Conservation (phyloP, 2,888 invertebrate species). For the Hyles lineata region DNA sequence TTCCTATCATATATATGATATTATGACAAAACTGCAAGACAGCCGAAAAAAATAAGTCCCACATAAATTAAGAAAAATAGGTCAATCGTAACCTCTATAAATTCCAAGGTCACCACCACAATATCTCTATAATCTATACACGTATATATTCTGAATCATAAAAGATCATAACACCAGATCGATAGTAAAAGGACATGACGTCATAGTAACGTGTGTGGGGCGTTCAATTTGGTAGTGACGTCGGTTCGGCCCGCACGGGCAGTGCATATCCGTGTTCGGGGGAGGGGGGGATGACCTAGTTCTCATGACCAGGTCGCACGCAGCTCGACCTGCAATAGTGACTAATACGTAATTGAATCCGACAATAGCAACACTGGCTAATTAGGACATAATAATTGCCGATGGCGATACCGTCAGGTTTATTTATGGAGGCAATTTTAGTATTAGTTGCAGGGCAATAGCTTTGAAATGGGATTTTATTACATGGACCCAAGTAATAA, state of each 20-base stretch:
- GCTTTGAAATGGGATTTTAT: too few species aligned
- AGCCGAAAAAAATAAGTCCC: neutral
- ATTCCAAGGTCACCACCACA: neutral
- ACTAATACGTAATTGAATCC: constrained; percentile 26
- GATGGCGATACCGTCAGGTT: neutral
- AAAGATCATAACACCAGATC: neutral
- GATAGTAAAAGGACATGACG: constrained; percentile 9
- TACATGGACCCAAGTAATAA: too few species aligned
- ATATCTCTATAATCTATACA: too few species aligned
- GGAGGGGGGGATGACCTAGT: constrained; percentile 63
- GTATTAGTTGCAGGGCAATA: too few species aligned
- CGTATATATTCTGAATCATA: neutral
- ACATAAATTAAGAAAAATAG: neutral
- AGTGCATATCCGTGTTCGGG: constrained; percentile 32
- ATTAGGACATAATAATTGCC: neutral
- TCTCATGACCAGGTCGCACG: constrained; percentile 71
- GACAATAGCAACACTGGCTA: neutral
- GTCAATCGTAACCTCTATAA: neutral
- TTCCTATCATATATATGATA: too few species aligned
- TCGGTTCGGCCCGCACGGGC: constrained; percentile 14
- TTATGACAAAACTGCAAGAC: too few species aligned
- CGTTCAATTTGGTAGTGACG: constrained; percentile 22
- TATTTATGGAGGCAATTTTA: neutral
- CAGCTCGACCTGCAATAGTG: constrained; percentile 42
- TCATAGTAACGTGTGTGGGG: neutral